Percentiles rank a stretch among this genome's conserved stretches.
phyloP scores from a whole-genome alignment of 2,888 invertebrate genomes.

The Hyalella azteca region DNA sequence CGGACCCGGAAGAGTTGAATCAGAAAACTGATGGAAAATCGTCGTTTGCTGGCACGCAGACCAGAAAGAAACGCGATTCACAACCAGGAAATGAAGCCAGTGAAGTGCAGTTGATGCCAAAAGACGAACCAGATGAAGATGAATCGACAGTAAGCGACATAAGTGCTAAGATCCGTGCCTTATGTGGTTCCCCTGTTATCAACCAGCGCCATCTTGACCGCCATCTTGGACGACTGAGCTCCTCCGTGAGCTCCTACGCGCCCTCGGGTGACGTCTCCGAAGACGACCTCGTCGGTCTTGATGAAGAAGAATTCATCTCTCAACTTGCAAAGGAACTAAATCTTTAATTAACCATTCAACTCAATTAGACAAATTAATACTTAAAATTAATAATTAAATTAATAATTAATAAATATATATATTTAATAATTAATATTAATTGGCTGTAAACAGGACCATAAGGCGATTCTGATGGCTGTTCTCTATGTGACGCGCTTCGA shows the following conservation, averaged over 20 bases:
- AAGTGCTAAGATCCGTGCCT: conserved; percentile 46
- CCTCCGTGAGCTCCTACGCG: conserved; percentile 49
- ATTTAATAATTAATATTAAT: no score
- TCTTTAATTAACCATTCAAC: no score
- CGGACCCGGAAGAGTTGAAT: no score
- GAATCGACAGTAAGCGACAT: conserved; percentile 47
- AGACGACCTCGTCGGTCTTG: neutral
- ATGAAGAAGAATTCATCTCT: neutral
- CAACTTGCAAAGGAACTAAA: neutral
- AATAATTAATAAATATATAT: no score
- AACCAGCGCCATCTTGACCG: neutral
- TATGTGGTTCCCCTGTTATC: conserved; percentile 29
- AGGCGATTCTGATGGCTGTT: no score
- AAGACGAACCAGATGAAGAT: neutral
- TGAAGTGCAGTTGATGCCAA: neutral
- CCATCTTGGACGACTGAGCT: neutral
- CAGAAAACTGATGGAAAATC: no score
- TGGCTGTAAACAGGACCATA: no score
- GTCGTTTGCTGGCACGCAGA: neutral
- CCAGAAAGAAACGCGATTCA: neutral
- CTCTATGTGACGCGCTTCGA: no score
- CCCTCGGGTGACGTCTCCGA: conserved; percentile 37
- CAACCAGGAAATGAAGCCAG: neutral
- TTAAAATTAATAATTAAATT: no score
- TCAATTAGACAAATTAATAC: no score